Percentiles rank a stretch among this genome's conserved stretches.
These are phyloP conservation scores for Porites evermanni DNA, from an alignment of 92 coral and sea anemone genomes.

Conservation along the genomic window DNA sequence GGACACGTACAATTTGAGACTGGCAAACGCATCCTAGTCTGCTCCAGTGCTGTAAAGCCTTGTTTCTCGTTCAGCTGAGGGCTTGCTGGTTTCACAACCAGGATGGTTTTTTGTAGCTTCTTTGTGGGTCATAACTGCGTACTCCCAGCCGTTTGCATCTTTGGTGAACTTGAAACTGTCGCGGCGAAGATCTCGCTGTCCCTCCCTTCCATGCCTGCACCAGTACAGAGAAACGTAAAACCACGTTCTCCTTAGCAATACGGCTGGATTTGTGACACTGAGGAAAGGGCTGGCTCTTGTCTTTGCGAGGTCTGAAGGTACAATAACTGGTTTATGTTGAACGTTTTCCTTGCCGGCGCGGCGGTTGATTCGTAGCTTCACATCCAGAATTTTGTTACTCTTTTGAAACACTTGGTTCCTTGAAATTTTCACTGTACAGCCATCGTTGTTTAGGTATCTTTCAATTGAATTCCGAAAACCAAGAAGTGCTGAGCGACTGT, in stretches of 20 bases:
- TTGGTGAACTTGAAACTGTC: constrained; percentile 20
- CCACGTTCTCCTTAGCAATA: background rate
- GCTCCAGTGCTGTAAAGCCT: constrained; percentile 9
- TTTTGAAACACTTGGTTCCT: constrained; percentile 19
- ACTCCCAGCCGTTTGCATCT: constrained; percentile 23
- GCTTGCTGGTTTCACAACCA: constrained; percentile 36
- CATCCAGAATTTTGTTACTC: constrained; percentile 36
- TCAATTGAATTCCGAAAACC: constrained; percentile 19
- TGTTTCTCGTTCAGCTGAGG: constrained; percentile 29
- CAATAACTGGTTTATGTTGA: constrained; percentile 19
- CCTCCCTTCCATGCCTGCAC: constrained; percentile 45
- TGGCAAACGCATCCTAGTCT: too few relatives aligned
- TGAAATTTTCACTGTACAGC: background rate
- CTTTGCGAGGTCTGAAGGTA: background rate
- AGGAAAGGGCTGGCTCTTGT: constrained; percentile 19
- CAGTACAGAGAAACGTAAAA: constrained; percentile 26
- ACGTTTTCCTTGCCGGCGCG: constrained; percentile 32
- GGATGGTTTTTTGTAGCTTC: constrained; percentile 51
- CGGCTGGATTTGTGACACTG: background rate
- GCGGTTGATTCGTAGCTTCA: constrained; percentile 21
- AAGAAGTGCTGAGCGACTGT: constrained; percentile 33
- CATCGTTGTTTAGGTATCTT: background rate
- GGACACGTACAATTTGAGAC: too few relatives aligned
- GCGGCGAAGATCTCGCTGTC: constrained; percentile 14
- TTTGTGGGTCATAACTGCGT: constrained; percentile 34